These are phyloP conservation scores for Pterocles gutturalis DNA, from an alignment of 2,113 vertebrate genomes.

Conservation along the genomic window DNA sequence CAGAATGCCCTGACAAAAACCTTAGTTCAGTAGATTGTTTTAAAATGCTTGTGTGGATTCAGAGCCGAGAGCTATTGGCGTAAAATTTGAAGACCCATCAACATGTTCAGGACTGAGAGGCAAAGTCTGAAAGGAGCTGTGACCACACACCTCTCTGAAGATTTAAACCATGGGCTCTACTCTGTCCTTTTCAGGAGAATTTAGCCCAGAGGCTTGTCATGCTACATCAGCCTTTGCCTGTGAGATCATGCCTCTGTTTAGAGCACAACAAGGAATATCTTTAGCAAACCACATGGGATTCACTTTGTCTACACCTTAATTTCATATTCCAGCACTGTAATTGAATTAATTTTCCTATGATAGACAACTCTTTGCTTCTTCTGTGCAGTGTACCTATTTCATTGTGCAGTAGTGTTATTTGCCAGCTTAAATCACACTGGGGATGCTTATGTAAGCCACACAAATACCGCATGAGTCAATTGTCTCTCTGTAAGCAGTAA, in stretches of 20 bases:
- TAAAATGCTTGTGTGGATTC: neutral
- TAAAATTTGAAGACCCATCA: neutral
- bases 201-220: neutral
- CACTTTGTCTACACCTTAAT: neutral
- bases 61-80: neutral
- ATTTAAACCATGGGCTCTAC: neutral
- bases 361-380: constrained; percentile 1
- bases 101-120: neutral
- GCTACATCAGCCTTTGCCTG: neutral
- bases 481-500: neutral
- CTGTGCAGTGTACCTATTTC: neutral
- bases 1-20: neutral
- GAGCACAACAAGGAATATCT: neutral
- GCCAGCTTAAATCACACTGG: neutral
- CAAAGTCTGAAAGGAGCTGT: neutral
- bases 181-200: neutral
- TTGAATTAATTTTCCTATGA: constrained; percentile 18
- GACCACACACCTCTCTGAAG: neutral
- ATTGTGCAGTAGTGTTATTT: neutral
- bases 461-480: neutral
- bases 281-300: neutral
- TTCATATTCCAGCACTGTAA: neutral
- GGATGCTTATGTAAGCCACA: neutral
- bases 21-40: neutral
- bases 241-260: neutral